phyloP scores from a whole-genome alignment of 2,797 vertebrate genomes.

The Neosalanx taihuensis region DNA sequence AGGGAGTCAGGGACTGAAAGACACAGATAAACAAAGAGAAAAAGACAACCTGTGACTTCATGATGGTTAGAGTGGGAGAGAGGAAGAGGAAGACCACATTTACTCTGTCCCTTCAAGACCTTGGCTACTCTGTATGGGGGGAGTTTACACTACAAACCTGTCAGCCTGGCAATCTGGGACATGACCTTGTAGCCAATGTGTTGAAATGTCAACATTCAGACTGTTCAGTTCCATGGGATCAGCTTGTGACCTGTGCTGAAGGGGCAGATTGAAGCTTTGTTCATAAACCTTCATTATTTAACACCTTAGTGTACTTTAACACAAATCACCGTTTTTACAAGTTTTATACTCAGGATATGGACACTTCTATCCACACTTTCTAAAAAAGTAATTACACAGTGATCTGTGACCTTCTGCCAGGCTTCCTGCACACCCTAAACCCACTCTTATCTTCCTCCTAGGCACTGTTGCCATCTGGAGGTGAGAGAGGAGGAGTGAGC shows the following conservation, averaged over 20 bases:
- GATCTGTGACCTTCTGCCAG: no score
- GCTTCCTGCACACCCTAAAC: background rate
- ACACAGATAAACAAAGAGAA: background rate
- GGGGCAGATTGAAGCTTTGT: slow-evolving; percentile 1
- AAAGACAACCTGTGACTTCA: slow-evolving; percentile 30
- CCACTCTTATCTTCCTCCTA: background rate
- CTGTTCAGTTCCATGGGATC: slow-evolving; percentile 13
- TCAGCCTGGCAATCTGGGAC: slow-evolving; percentile 37
- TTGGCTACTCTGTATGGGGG: slow-evolving; percentile 15
- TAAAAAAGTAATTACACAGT: no score
- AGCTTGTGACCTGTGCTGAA: slow-evolving; percentile 19
- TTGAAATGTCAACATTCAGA: slow-evolving; percentile 53
- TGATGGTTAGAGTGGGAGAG: background rate
- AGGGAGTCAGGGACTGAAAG: slow-evolving; percentile 13
- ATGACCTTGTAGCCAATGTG: slow-evolving; percentile 51
- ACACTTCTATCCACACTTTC: no score
- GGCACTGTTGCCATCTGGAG: slow-evolving; percentile 3
- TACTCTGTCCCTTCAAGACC: slow-evolving; percentile 26
- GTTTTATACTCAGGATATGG: no score
- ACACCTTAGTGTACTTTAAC: background rate
- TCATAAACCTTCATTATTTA: background rate
- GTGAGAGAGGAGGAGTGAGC: background rate
- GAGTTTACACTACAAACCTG: slow-evolving; percentile 26
- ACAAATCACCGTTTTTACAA: background rate
- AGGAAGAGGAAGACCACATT: slow-evolving; percentile 16